Evolutionary conservation across 2,797 vertebrate genomes (phyloP).

Genomic region (Myotis vivesi): DNA sequence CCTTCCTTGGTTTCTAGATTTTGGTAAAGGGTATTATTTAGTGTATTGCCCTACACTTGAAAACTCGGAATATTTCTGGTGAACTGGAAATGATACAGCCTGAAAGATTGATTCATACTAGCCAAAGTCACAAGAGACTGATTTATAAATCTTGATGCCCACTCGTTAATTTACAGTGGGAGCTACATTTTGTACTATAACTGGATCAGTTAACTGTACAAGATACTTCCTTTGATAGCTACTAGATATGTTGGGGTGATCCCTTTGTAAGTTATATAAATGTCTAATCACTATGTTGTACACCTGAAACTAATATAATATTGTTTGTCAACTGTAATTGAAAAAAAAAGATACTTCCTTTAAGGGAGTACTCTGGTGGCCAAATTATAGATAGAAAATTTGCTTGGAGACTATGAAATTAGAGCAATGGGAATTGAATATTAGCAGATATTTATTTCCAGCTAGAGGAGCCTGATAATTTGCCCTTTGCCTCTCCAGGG

Average conservation of each 20-base stretch:
- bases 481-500: background rate
- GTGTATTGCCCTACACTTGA: background rate
- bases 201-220: background rate
- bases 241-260: background rate
- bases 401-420: constrained; percentile 34
- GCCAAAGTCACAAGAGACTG: constrained; percentile 10
- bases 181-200: background rate
- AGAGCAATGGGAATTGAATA: constrained; percentile 52
- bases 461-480: background rate
- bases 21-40: background rate
- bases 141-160: constrained; percentile 1
- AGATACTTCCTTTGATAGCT: background rate
- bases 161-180: constrained; percentile 4
- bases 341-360: background rate
- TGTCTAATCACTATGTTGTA: background rate
- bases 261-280: background rate
- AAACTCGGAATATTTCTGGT: background rate
- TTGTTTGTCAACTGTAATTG: background rate
- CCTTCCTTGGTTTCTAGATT: background rate
- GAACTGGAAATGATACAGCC: background rate
- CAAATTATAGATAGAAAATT: constrained; percentile 41
- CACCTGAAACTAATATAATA: background rate
- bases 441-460: constrained; percentile 48
- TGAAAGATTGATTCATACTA: background rate
- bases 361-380: constrained; percentile 39